Conservation (phyloP, 2,113 vertebrate species). For the Sinocyclocheilus anshuiensis region DNA sequence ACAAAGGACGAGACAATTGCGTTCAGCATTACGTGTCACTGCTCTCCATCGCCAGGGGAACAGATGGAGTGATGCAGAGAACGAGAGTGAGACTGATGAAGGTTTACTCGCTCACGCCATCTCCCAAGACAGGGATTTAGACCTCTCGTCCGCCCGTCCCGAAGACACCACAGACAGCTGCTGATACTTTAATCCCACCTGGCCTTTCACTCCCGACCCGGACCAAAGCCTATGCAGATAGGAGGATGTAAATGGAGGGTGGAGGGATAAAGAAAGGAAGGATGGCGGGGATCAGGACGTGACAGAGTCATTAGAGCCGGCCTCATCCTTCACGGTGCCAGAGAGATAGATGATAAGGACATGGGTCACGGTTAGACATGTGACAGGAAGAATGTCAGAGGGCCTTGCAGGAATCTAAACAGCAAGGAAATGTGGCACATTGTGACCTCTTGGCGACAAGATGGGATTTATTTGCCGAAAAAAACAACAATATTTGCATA, state of each 20-base stretch:
- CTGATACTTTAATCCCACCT: constrained; percentile 78
- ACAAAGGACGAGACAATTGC: constrained; percentile 72
- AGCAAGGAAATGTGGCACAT: not conserved
- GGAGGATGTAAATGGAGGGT: constrained; percentile 66
- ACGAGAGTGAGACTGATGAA: constrained; percentile 71
- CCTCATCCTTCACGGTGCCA: constrained; percentile 23
- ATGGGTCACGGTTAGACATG: constrained; percentile 13
- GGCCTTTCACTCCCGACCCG: constrained; percentile 69
- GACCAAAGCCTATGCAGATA: constrained; percentile 60
- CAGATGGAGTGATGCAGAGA: constrained; percentile 47
- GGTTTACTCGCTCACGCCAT: constrained; percentile 66
- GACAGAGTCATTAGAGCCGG: constrained; percentile 64
- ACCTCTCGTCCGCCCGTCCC: constrained; percentile 53
- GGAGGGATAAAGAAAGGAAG: constrained; percentile 57
- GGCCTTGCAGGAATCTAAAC: not conserved
- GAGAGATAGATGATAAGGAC: constrained; percentile 7
- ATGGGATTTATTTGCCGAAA: not conserved
- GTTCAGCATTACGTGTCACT: constrained; percentile 65
- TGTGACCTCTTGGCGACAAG: not conserved
- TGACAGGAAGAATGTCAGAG: not conserved
- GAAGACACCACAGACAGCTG: constrained; percentile 55
- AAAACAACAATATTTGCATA: not conserved
- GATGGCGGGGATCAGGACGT: constrained; percentile 56
- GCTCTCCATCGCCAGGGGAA: constrained; percentile 64
- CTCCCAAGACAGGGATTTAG: constrained; percentile 75